Evolutionary conservation across 1,140 invertebrate genomes (phyloP).

Genomic region (Pomacea maculata): DNA sequence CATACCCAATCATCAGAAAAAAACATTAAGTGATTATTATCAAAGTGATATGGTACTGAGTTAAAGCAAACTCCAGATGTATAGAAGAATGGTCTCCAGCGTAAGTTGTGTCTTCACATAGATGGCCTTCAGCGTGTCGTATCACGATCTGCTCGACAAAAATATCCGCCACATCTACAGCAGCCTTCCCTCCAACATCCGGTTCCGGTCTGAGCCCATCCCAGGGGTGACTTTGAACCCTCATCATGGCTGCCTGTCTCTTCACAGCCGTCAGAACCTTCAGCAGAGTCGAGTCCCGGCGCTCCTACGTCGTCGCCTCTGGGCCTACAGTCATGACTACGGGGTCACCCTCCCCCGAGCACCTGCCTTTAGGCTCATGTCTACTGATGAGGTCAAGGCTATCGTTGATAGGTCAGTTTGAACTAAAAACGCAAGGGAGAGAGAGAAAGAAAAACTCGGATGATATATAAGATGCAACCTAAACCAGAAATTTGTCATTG

Average conservation of each 20-base stretch:
- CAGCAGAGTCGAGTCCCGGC: conserved; percentile 40
- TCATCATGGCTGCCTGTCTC: conserved; percentile 39
- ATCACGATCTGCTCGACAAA: conserved; percentile 41
- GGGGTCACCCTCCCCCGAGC: conserved; percentile 44
- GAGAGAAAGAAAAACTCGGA: not conserved
- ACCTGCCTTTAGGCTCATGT: conserved; percentile 44
- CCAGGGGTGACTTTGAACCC: conserved; percentile 24
- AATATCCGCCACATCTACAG: conserved; percentile 56
- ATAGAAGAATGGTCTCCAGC: too few species aligned
- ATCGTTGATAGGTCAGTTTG: conserved; percentile 31
- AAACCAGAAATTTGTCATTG: too few species aligned
- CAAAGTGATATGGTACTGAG: too few species aligned
- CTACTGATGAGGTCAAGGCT: conserved; percentile 35
- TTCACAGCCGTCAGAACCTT: conserved; percentile 34
- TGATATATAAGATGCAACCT: not conserved
- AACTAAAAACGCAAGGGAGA: conserved; percentile 18
- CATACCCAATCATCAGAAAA: too few species aligned
- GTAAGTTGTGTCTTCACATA: too few species aligned
- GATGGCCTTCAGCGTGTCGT: conserved; percentile 45
- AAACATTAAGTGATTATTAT: too few species aligned
- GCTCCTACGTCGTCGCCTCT: conserved; percentile 36
- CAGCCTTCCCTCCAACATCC: conserved; percentile 31
- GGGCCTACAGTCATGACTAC: conserved; percentile 41
- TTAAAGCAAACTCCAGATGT: too few species aligned
- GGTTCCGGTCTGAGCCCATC: conserved; percentile 21